A percentile compares a stretch with the other conserved stretches of the same genome.
Evolutionary conservation across 2,113 vertebrate species (phyloP).

Genomic region (Nettapus auritus): DNA sequence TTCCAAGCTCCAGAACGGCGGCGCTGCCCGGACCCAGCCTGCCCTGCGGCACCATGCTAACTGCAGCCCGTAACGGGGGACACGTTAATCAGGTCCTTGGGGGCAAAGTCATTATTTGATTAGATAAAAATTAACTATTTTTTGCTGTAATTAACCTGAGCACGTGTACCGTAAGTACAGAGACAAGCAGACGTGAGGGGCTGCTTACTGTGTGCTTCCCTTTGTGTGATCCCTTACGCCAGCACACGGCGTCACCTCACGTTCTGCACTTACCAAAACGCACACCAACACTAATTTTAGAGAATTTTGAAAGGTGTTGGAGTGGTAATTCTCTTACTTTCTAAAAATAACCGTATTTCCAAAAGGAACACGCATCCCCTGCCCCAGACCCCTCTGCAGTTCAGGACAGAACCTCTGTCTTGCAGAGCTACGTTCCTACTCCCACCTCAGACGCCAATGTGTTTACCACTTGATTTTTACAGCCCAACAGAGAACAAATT

Average conservation of each 20-base stretch:
- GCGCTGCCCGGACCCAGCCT: not conserved
- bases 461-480: slow-evolving; percentile 60
- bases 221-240: not conserved
- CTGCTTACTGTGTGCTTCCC: not conserved
- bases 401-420: not conserved
- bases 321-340: slow-evolving; percentile 27
- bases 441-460: slow-evolving; percentile 19
- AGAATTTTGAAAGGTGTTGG: slow-evolving; percentile 29
- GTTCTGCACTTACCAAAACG: slow-evolving; percentile 59
- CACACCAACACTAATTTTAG: slow-evolving; percentile 40
- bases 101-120: not conserved
- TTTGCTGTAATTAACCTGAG: slow-evolving; percentile 4
- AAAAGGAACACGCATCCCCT: not conserved
- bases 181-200: slow-evolving; percentile 9
- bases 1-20: not conserved
- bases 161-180: not conserved
- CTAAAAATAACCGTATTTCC: slow-evolving; percentile 62
- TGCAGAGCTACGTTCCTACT: slow-evolving; percentile 20
- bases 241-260: not conserved
- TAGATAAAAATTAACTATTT: not conserved
- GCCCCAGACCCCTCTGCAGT: not conserved
- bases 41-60: not conserved
- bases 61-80: not conserved
- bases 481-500: slow-evolving; percentile 44
- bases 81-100: not conserved